phyloP scores from a whole-genome alignment of 2,888 invertebrate genomes.

The Drosophila meridionalis region DNA sequence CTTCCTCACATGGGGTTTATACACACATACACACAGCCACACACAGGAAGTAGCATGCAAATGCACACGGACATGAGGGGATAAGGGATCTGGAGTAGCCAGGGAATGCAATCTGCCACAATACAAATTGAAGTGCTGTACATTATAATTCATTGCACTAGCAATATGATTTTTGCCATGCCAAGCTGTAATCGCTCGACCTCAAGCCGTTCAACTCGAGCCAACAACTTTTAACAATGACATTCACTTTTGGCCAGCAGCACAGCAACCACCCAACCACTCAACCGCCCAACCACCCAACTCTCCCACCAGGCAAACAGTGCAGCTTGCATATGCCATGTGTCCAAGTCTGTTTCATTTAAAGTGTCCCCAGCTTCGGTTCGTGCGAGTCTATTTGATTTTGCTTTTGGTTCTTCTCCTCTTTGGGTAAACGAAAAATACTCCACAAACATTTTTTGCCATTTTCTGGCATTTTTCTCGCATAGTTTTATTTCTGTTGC shows the following conservation, averaged over 20 bases:
- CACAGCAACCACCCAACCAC: conserved; percentile 5
- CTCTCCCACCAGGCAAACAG: conserved; percentile 31
- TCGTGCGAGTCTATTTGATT: not conserved
- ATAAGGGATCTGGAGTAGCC: conserved; percentile 1
- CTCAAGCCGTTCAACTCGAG: conserved; percentile 22
- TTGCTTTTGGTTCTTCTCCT: conserved; percentile 3
- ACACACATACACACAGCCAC: not conserved
- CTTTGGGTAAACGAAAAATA: conserved; percentile 29
- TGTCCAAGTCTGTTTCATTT: conserved; percentile 38
- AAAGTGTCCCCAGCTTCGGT: conserved; percentile 9
- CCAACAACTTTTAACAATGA: conserved; percentile 59
- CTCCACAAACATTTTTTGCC: conserved; percentile 55
- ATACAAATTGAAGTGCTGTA: conserved; percentile 61
- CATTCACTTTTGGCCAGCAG: conserved; percentile 54
- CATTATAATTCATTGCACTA: conserved; percentile 73
- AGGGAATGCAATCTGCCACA: conserved; percentile 42
- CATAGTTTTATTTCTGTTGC: conserved; percentile 21
- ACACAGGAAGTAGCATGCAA: conserved; percentile 42
- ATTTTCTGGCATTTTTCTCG: conserved; percentile 57
- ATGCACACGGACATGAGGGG: conserved; percentile 12
- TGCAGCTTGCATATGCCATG: conserved; percentile 58
- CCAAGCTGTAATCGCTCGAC: conserved; percentile 19
- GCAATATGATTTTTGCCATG: conserved; percentile 61
- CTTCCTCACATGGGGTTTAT: conserved; percentile 4
- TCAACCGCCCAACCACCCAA: not conserved